Base-by-base conservation (phyloP, 2,113 vertebrate species). In the Aegithalos caudatus region DNA sequence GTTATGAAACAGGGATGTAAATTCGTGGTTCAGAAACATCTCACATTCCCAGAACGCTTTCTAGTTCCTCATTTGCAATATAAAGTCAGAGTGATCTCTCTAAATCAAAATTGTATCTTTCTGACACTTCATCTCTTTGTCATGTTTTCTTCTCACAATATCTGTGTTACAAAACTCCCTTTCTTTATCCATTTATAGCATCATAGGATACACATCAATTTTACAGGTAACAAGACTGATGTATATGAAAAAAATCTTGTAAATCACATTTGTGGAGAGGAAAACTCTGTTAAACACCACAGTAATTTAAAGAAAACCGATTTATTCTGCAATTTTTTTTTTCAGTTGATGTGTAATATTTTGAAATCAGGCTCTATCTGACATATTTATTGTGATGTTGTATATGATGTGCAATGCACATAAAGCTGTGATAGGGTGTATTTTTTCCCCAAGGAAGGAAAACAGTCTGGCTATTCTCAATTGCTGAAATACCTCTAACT, bases 31-130 rank as follows among this genome's bases (percentile, higher is more conserved):
- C 54, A 94, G 51, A 81, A 91, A 33, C 29, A 57, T 70, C 57
- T 77, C 24, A 60, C 33, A 92, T 78, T 89, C 88, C 45, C 83
- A 83, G 35, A 62, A 67, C 4, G 5, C 38, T 80, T 83, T 48
- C 61, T 84, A 48, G 56, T 18, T 86, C 44, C 23, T 50, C 20
- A 28, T 64, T 58, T 92, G 62, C 57, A 77, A 37, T 44, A 91
- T 80, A 48, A 91, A 95, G 67, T 81, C 79, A 95, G 60, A 66
- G 57, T 2, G 14, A 88, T 70, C 13, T 33, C 66, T 94, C 66
- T 95, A 82, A 91, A 94, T 94, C 91, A 94, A 91, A 92, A 92
- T 42, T 58, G 37, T 23, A 40, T 92, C 95, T 91, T 91, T 90
- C 54, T 95, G 89, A 87, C 89, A 94, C 61, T 94, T 95, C 58